Percentiles rank a stretch among this genome's conserved stretches.
Evolutionary conservation across 2,888 invertebrate genomes (phyloP).

Genomic region (Thera obeliscata): DNA sequence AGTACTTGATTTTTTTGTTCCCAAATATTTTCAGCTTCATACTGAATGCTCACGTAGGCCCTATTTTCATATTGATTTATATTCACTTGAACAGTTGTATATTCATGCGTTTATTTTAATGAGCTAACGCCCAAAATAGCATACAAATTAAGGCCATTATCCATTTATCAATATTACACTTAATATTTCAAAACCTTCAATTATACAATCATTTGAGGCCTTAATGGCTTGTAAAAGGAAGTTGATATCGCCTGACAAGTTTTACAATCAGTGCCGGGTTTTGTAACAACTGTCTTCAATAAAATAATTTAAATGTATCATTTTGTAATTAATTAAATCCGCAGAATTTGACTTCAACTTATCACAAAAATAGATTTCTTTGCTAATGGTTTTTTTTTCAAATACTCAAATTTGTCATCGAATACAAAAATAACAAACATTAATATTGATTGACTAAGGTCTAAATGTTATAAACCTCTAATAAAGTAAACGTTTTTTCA

Average conservation of each 20-base stretch:
- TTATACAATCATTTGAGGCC: constrained; percentile 35
- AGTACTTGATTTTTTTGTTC: constrained; percentile 46
- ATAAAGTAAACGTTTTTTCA: constrained; percentile 31
- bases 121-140: constrained; percentile 26
- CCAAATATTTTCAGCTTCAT: constrained; percentile 28
- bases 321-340: constrained; percentile 13
- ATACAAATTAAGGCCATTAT: constrained; percentile 26
- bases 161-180: constrained; percentile 42
- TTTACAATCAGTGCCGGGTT: constrained; percentile 33
- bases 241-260: constrained; percentile 37
- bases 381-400: constrained; percentile 10
- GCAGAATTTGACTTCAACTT: constrained; percentile 3
- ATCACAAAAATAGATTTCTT: constrained; percentile 12
- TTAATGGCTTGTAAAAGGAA: constrained; percentile 44
- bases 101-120: constrained; percentile 22
- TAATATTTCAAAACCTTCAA: constrained; percentile 38
- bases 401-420: constrained; percentile 26
- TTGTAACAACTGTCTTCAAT: constrained; percentile 16
- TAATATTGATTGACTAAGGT: constrained; percentile 25
- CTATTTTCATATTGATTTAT: neutral
- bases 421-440: constrained; percentile 23
- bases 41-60: neutral
- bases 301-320: constrained; percentile 26
- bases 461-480: constrained; percentile 26
- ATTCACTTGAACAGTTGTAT: neutral